Evolutionary conservation across 2,797 vertebrate species (phyloP).

Genomic region (Sebastes oblongus): DNA sequence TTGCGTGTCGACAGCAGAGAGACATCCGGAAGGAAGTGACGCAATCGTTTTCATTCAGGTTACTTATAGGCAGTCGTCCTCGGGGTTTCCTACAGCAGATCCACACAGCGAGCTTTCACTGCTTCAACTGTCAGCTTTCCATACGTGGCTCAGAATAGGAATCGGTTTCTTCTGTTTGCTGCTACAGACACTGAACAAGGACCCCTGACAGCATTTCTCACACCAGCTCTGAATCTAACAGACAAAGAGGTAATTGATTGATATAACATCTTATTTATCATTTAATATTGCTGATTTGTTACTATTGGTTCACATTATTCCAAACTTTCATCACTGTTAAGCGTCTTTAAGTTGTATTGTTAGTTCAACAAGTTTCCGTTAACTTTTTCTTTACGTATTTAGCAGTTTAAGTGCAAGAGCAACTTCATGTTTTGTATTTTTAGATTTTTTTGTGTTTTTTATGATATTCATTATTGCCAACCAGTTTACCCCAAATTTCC

Average conservation of each 20-base stretch:
- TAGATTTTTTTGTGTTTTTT: background rate
- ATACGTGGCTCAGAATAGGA: constrained; percentile 17
- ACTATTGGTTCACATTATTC: background rate
- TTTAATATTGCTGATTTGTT: background rate
- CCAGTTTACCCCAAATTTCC: background rate
- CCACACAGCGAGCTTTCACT: constrained; percentile 43
- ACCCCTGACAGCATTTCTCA: constrained; percentile 9
- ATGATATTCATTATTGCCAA: background rate
- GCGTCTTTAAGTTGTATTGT: background rate
- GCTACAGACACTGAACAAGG: background rate
- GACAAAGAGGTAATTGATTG: constrained; percentile 35
- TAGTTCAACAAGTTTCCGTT: background rate
- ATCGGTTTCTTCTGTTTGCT: constrained; percentile 26
- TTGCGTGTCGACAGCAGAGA: constrained; percentile 47
- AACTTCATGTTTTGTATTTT: background rate
- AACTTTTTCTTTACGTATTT: background rate
- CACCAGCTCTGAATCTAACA: constrained; percentile 6
- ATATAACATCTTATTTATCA: background rate
- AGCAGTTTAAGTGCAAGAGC: background rate
- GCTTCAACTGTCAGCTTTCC: constrained; percentile 27
- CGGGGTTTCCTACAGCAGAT: constrained; percentile 52
- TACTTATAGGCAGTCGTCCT: constrained; percentile 69
- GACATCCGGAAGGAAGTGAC: constrained; percentile 81
- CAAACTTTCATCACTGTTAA: background rate
- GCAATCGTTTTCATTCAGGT: constrained; percentile 62